Percentiles rank a stretch among this genome's conserved stretches.
phyloP scores from a whole-genome alignment of 2,797 vertebrate species.

The Hafferia zeledoni region DNA sequence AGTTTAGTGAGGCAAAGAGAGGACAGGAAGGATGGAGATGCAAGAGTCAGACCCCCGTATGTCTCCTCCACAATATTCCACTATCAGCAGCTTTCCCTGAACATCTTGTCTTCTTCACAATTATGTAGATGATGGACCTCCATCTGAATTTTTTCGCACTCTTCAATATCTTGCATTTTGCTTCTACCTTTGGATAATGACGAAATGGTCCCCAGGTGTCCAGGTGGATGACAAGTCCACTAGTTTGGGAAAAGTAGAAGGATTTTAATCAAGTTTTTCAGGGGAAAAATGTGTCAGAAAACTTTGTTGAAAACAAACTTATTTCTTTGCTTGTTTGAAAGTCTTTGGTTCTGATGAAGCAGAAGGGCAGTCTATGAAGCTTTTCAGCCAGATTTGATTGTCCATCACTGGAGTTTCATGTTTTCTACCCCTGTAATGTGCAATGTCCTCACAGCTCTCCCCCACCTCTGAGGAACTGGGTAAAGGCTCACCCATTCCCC shows the following conservation, averaged over 20 bases:
- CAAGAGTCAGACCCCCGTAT: neutral
- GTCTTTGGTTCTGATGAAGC: neutral
- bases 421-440: neutral
- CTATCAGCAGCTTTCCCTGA: neutral
- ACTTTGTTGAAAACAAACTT: fast-evolving
- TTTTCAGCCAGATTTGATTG: neutral
- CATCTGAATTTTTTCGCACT: neutral
- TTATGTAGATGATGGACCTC: neutral
- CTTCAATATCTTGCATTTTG: neutral
- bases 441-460: neutral
- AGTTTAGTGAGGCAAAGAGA: neutral
- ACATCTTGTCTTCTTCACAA: neutral
- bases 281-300: neutral
- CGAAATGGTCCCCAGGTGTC: neutral
- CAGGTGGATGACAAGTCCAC: neutral
- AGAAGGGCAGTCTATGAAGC: neutral
- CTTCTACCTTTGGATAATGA: neutral
- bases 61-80: neutral
- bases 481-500: neutral
- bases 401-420: neutral
- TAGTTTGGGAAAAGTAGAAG: neutral
- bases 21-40: neutral
- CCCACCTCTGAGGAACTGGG: neutral
- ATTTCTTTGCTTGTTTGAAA: neutral
- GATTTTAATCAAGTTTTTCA: neutral